Percentiles rank a stretch among this genome's conserved stretches.
phyloP scores from a whole-genome alignment of 2,888 invertebrate species.

The Drosophila borealis region DNA sequence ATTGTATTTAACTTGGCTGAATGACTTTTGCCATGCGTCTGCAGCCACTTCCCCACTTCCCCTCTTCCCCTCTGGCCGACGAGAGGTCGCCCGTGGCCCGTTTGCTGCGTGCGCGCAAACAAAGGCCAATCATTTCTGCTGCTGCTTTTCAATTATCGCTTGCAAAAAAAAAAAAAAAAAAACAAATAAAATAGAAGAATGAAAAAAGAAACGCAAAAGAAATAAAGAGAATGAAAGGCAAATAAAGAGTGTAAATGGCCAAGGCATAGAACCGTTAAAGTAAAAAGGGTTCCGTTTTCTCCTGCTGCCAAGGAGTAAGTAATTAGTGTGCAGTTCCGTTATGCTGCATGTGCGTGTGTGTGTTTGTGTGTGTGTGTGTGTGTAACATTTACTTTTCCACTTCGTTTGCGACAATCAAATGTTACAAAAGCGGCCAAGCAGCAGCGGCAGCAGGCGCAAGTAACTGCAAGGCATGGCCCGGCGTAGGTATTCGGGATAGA shows the following conservation, averaged over 20 bases:
- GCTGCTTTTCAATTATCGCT: slow-evolving; percentile 58
- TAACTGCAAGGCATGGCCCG: slow-evolving; percentile 28
- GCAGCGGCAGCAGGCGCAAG: slow-evolving; percentile 13
- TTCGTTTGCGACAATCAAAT: slow-evolving; percentile 79
- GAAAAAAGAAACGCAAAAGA: slow-evolving; percentile 23
- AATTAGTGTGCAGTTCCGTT: slow-evolving; percentile 77
- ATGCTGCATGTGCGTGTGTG: slow-evolving; percentile 7
- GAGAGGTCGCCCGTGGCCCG: neutral
- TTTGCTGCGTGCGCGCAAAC: slow-evolving; percentile 41
- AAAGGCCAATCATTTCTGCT: slow-evolving; percentile 60
- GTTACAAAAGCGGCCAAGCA: slow-evolving; percentile 61
- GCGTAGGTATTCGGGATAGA: slow-evolving; percentile 1
- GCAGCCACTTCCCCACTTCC: neutral
- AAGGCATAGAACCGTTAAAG: slow-evolving; percentile 50
- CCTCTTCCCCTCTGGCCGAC: neutral
- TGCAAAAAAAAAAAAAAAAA: slow-evolving; percentile 14
- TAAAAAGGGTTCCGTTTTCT: slow-evolving; percentile 42
- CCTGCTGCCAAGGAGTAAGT: slow-evolving; percentile 64
- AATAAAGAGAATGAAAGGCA: slow-evolving; percentile 48
- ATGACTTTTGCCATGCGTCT: slow-evolving; percentile 34
- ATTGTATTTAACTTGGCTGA: slow-evolving; percentile 44
- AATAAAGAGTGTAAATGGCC: slow-evolving; percentile 57
- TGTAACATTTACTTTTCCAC: slow-evolving; percentile 76
- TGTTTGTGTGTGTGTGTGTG: slow-evolving; percentile 19
- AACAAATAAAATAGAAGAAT: slow-evolving; percentile 1